phyloP scores from a whole-genome alignment of 2,113 vertebrate species.

The Mastomys coucha region DNA sequence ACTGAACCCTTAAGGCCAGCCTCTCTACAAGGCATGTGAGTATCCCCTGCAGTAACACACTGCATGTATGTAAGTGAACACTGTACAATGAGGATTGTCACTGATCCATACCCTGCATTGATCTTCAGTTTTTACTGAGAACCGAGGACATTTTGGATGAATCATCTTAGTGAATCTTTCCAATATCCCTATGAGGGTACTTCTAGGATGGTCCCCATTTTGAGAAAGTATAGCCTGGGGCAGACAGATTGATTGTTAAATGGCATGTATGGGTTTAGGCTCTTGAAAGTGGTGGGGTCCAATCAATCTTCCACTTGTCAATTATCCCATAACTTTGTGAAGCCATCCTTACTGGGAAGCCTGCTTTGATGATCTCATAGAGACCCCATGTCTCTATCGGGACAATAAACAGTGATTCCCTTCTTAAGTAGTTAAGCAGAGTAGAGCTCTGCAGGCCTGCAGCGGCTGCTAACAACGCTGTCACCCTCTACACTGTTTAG shows the following conservation, averaged over 20 bases:
- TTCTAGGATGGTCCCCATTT: background rate
- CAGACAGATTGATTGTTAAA: background rate
- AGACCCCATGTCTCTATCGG: conserved; percentile 76
- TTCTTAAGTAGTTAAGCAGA: conserved; percentile 65
- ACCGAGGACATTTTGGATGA: background rate
- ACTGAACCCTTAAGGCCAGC: background rate
- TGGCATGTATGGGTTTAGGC: rapidly evolving
- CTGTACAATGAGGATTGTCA: background rate
- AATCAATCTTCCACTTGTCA: background rate
- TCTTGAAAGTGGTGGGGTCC: background rate
- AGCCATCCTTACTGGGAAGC: conserved; percentile 25
- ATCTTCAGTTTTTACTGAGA: background rate
- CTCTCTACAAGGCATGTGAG: background rate
- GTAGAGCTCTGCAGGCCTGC: conserved; percentile 72
- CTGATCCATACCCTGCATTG: background rate
- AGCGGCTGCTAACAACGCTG: conserved; percentile 76
- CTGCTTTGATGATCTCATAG: conserved; percentile 25
- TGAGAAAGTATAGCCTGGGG: conserved; percentile 31
- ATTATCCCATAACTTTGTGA: background rate
- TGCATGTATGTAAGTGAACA: background rate
- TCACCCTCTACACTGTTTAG: conserved; percentile 81
- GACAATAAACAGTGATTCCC: conserved; percentile 61
- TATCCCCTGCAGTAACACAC: background rate
- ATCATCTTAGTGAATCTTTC: background rate
- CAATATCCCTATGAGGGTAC: background rate